Conservation (phyloP, 92 coral and sea anemone genomes). For the Parazoanthus darwini region DNA sequence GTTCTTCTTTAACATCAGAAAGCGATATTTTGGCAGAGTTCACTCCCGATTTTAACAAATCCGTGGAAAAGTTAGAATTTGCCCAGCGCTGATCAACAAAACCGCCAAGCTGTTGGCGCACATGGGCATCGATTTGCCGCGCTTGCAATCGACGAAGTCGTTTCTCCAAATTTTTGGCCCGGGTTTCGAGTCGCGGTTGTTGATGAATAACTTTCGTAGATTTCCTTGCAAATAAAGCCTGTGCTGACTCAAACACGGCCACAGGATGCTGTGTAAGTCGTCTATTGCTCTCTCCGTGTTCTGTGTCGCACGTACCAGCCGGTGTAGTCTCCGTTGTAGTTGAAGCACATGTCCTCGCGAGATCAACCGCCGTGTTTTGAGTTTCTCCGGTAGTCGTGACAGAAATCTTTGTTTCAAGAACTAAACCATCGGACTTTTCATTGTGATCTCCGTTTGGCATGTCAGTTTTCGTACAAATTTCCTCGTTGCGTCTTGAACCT, state of each 20-base stretch:
- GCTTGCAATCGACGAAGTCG: constrained; percentile 99
- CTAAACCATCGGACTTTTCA: constrained; percentile 62
- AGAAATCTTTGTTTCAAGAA: constrained; percentile 55
- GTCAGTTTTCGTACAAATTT: constrained; percentile 67
- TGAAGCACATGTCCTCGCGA: constrained; percentile 95
- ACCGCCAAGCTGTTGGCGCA: constrained; percentile 89
- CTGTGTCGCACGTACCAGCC: constrained; percentile 92
- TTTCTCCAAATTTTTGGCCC: constrained; percentile 92
- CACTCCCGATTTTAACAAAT: constrained; percentile 43
- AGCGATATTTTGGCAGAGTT: constrained; percentile 41
- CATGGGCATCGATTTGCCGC: constrained; percentile 99
- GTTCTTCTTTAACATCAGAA: constrained; percentile 46
- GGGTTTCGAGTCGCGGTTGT: constrained; percentile 80
- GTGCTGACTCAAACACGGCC: constrained; percentile 68
- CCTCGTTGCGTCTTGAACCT: constrained; percentile 83
- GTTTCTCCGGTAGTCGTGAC: constrained; percentile 57
- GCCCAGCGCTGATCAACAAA: constrained; percentile 62
- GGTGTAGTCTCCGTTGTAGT: constrained; percentile 84
- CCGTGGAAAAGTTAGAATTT: constrained; percentile 44
- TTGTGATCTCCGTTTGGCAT: constrained; percentile 94
- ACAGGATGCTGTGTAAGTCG: constrained; percentile 88
- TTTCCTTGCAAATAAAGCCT: constrained; percentile 74
- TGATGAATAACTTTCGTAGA: constrained; percentile 70
- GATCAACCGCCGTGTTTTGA: constrained; percentile 80
- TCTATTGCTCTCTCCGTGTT: constrained; percentile 68